Percentiles rank a stretch among this genome's conserved stretches.
These are phyloP conservation scores for Notoglanidium macrostoma DNA, from an alignment of 2,797 vertebrate species.

Conservation along the genomic window DNA sequence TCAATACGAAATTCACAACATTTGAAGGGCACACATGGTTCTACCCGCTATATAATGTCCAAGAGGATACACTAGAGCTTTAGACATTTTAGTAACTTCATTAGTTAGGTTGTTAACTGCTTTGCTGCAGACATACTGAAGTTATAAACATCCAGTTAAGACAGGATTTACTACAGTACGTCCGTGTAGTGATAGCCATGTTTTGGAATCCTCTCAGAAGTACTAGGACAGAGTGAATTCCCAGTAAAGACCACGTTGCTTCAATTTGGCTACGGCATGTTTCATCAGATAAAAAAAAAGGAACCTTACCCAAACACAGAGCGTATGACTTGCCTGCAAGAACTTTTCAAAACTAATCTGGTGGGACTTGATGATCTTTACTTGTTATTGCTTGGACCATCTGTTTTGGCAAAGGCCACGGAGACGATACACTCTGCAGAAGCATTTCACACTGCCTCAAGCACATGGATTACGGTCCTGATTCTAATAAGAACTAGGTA, in stretches of 20 bases:
- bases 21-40: not conserved
- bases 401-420: slow-evolving; percentile 47
- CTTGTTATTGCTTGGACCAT: slow-evolving; percentile 46
- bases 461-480: slow-evolving; percentile 35
- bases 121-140: not conserved
- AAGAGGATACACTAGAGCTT: not conserved
- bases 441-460: slow-evolving; percentile 41
- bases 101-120: not conserved
- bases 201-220: slow-evolving; percentile 47
- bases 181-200: slow-evolving; percentile 43
- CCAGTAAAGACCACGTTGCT: slow-evolving; percentile 60
- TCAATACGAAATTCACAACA: not conserved
- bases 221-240: slow-evolving; percentile 28
- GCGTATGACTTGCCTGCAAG: slow-evolving; percentile 56
- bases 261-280: slow-evolving; percentile 57
- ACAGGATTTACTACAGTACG: slow-evolving; percentile 29
- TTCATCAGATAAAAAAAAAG: slow-evolving; percentile 59
- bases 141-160: slow-evolving; percentile 26
- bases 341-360: slow-evolving; percentile 62
- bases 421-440: slow-evolving; percentile 35
- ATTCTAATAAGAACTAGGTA: slow-evolving; percentile 36
- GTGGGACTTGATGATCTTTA: slow-evolving; percentile 47
- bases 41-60: not conserved
- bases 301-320: slow-evolving; percentile 61
- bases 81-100: not conserved